Evolutionary conservation across 1,140 invertebrate species (phyloP).

Genomic region (Chymomyza costata): DNA sequence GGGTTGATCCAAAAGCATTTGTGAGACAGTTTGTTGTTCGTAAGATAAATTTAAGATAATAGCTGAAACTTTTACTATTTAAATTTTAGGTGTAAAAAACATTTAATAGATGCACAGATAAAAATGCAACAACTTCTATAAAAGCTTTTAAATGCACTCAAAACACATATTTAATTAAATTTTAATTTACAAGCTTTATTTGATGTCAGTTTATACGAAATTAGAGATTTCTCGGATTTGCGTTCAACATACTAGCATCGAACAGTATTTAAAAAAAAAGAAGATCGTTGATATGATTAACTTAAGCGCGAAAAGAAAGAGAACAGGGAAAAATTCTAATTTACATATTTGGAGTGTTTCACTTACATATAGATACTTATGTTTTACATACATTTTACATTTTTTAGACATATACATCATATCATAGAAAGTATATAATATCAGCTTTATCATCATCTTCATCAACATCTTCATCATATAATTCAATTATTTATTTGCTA

Average conservation of each 20-base stretch:
- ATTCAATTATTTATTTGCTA: constrained; percentile 40
- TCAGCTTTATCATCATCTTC: constrained; percentile 16
- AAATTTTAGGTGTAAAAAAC: no score
- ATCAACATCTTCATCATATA: constrained; percentile 15
- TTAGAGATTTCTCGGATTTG: constrained; percentile 26
- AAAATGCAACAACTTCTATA: no score
- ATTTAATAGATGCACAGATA: no score
- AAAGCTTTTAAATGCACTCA: constrained; percentile 3
- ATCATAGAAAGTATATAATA: constrained; percentile 44
- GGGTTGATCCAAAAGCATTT: no score
- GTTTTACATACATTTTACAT: constrained; percentile 66
- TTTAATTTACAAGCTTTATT: constrained; percentile 68
- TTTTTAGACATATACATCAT: constrained; percentile 52
- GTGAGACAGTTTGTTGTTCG: no score
- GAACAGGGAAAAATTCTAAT: constrained; percentile 36
- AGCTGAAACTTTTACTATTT: no score
- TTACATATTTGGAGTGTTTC: constrained; percentile 70
- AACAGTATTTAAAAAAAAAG: constrained; percentile 12
- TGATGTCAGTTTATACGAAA: constrained; percentile 31
- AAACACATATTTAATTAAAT: constrained; percentile 17
- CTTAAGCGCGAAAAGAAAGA: constrained; percentile 6
- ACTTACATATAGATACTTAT: constrained; percentile 59
- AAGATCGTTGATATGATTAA: constrained; percentile 15
- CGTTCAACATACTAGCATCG: no score
- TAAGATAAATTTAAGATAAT: no score